Conservation (phyloP, 2,888 invertebrate species). For the Oegoconia quadripuncta region DNA sequence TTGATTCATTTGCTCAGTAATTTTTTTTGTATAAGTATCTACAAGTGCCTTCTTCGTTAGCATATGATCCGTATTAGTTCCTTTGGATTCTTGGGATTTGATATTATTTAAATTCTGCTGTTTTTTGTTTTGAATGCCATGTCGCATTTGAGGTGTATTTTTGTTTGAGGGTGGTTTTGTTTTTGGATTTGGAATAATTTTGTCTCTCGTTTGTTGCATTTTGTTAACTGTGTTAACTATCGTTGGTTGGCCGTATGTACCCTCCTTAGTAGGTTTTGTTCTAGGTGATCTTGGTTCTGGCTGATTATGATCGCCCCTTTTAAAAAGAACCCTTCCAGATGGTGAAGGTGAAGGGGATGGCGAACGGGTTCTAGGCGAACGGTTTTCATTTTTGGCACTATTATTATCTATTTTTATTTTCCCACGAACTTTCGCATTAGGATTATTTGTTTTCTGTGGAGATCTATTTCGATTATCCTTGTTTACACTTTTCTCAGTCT, state of each 20-base stretch:
- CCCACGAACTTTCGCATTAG: not conserved
- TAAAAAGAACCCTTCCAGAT: slow-evolving; percentile 1
- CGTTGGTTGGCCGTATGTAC: not conserved
- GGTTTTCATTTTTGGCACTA: not conserved
- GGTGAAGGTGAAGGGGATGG: slow-evolving; percentile 13
- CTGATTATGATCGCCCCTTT: slow-evolving; percentile 1
- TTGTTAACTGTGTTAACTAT: not conserved
- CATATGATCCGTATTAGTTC: slow-evolving; percentile 35
- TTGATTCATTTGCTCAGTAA: slow-evolving; percentile 27
- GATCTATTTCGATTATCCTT: not conserved
- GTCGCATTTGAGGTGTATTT: slow-evolving; percentile 3
- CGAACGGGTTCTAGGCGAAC: slow-evolving; percentile 8
- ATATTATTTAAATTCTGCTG: slow-evolving; percentile 10
- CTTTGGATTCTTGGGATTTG: slow-evolving; percentile 21
- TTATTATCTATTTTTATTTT: not conserved
- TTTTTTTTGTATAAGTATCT: slow-evolving; percentile 42
- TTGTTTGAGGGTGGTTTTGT: slow-evolving; percentile 8
- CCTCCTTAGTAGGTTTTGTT: not conserved
- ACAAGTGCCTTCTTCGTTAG: slow-evolving; percentile 46
- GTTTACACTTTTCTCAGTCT: slow-evolving; percentile 14
- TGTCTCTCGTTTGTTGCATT: not conserved
- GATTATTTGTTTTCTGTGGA: not conserved
- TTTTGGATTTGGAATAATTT: slow-evolving; percentile 12
- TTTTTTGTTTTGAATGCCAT: slow-evolving; percentile 5
- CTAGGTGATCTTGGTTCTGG: not conserved